phyloP scores from a whole-genome alignment of 2,113 vertebrate genomes.

The Megaleporinus macrocephalus region DNA sequence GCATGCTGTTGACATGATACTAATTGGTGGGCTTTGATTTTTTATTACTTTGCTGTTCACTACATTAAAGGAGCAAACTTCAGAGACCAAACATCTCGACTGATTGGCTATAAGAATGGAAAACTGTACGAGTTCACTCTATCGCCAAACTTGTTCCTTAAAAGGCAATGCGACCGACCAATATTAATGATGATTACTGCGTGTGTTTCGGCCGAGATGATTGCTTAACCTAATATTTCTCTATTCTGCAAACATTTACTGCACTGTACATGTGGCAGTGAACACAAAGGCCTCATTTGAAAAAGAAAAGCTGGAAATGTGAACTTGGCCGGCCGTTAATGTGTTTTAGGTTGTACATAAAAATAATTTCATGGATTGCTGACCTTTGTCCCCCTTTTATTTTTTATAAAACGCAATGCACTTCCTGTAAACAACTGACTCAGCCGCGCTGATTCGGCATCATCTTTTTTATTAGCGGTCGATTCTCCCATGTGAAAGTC shows the following conservation, averaged over 20 bases:
- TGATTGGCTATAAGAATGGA: no score
- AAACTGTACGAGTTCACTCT: no score
- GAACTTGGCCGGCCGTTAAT: neutral
- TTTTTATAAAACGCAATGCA: neutral
- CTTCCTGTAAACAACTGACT: slow-evolving; percentile 13
- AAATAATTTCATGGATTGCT: slow-evolving; percentile 8
- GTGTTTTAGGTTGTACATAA: neutral
- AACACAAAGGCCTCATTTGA: neutral
- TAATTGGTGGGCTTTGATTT: no score
- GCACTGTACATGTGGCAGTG: neutral
- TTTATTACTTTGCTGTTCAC: no score
- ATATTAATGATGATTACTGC: no score
- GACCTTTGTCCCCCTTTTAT: neutral
- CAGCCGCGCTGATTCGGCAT: neutral
- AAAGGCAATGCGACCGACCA: no score
- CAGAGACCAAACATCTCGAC: no score
- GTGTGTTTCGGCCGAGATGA: neutral
- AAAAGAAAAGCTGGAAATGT: neutral
- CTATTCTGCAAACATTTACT: neutral
- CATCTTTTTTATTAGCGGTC: slow-evolving; percentile 10
- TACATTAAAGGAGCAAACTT: no score
- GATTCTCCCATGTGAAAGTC: slow-evolving; percentile 39
- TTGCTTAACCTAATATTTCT: neutral
- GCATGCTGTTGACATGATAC: no score
- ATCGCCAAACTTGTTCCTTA: no score